Base-by-base conservation (phyloP, 2,888 invertebrate species). In the Phytoseiulus persimilis region DNA sequence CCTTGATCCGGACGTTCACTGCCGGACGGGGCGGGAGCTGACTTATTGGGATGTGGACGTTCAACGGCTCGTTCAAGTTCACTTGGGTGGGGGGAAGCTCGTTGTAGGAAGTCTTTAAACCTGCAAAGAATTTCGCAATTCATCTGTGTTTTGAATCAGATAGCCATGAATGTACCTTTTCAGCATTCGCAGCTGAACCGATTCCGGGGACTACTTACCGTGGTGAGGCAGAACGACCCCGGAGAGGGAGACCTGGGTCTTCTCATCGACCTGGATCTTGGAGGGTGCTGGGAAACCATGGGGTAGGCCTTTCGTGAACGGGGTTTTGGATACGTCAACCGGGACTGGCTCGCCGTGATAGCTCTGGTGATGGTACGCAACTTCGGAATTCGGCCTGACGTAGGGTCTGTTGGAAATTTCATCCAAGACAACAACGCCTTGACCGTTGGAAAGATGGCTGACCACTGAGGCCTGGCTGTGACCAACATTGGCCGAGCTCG, bases 191-290 rank as follows among this genome's bases (percentile, higher is more conserved):
- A n/a, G n/a, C n/a, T n/a, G n/a, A n/a, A n/a, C n/a, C n/a, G 18
- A 65, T 65, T 65, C 65, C 2, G 65, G 18, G 28, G 18, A 65
- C 18, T 65, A 65, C 87, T 18, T 9, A 87, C 87, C 87, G 23
- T 87, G 39, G 45, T 87, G 87, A 39, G 87, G 33, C 33, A 87
- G 45, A 6, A 87, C 87, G 32, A 87, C 87, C 9, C 87, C 87
- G 31, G 87, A 87, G 87, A 87, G 87, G 45, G 87, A 87, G 11
- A 87, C 87, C 87, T 87, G 87, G n/a, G 87, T 87, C 45, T 87
- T 87, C 32, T 87, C 87, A 33, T 87, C 87, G 31, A 87, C 87
- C 45, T 87, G 87, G 45, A 87, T 87, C 45, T 87, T 87, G 9
- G 87, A 87, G 14, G 87, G 87, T 31, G 32, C 87, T 18, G 87